phyloP scores from a whole-genome alignment of 2,888 invertebrate genomes.

The Podabrus alpinus region DNA sequence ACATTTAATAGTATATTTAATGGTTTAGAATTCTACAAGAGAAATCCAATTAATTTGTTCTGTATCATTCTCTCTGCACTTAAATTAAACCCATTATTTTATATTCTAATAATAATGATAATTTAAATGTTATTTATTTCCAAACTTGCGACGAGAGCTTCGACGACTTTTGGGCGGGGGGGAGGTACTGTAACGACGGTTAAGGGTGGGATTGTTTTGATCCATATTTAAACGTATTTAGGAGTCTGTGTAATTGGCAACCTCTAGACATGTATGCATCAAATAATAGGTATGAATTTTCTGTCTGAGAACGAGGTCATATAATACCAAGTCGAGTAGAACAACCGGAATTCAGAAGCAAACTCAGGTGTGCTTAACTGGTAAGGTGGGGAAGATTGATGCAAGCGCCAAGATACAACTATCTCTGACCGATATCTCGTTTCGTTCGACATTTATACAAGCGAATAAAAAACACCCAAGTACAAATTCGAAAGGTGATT shows the following conservation, averaged over 20 bases:
- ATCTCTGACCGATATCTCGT: constrained; percentile 43
- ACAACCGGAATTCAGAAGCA: constrained; percentile 42
- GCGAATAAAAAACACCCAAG: constrained; percentile 32
- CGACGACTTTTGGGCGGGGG: not conserved
- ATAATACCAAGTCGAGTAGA: constrained; percentile 33
- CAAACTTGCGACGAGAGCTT: not conserved
- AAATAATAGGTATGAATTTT: constrained; percentile 26
- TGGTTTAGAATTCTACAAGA: not conserved
- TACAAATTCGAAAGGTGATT: constrained; percentile 39
- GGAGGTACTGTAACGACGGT: not conserved
- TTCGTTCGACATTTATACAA: constrained; percentile 38
- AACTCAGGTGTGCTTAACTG: constrained; percentile 39
- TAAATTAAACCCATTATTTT: not conserved
- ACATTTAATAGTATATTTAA: not conserved
- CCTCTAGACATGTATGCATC: constrained; percentile 16
- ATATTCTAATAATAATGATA: not conserved
- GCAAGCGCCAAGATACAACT: constrained; percentile 40
- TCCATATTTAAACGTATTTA: not conserved
- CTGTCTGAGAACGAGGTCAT: constrained; percentile 32
- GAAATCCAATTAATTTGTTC: not conserved
- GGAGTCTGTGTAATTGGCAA: constrained; percentile 9
- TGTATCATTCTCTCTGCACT: not conserved
- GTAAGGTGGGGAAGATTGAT: constrained; percentile 38
- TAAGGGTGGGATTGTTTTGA: not conserved
- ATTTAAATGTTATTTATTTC: not conserved